Evolutionary conservation across 2,797 vertebrate species (phyloP), one percentile per base, ranked within the genome.

Genomic region (Sylvia borin): DNA sequence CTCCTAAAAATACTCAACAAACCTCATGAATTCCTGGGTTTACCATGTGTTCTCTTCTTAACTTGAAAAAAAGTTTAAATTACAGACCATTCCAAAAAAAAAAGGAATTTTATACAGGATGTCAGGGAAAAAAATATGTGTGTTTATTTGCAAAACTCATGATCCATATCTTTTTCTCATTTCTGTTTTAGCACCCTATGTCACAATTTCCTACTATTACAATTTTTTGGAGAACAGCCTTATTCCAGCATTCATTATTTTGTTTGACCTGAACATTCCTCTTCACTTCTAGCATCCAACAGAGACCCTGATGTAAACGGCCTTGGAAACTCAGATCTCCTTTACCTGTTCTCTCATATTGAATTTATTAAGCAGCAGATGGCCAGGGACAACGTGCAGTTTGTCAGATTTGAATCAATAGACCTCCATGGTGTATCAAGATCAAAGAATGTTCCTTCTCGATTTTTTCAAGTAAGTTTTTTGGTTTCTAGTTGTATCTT

Each of bases 361-460:
- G 99, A 99, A 94, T 98, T 98, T 88, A 99, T 99, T 96, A 99
- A 99, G 94, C 98, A 99, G 93, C 98, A 98, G 97, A 99, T 99
- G 91, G 97, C 98, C 85, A 98, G 98, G 90, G 99, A 99, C 91
- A 98, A 98, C 77, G 97, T 99, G 94, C 98, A 97, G 93, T 99
- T 99, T 85, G 98, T 99, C 38, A 98, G 98, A 76, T 99, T 99
- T 96, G 99, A 99, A 97, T 99, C 99, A 74, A 97, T 98, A 43
- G 99, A 99, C 90, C 98, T 99, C 77, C 99, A 99, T 19, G 99
- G 99, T 11, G 98, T 99, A 73, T 99, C 99, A 88, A 98, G 99
- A 95, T 99, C 98, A 93, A 99, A 99, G 98, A 99, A 98, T 10
- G 97, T 99, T 62, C 99, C 99, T 40, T 98, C 99, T 94, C 98